Conservation (phyloP, 2,113 vertebrate genomes). For the Todiramphus chloris region DNA sequence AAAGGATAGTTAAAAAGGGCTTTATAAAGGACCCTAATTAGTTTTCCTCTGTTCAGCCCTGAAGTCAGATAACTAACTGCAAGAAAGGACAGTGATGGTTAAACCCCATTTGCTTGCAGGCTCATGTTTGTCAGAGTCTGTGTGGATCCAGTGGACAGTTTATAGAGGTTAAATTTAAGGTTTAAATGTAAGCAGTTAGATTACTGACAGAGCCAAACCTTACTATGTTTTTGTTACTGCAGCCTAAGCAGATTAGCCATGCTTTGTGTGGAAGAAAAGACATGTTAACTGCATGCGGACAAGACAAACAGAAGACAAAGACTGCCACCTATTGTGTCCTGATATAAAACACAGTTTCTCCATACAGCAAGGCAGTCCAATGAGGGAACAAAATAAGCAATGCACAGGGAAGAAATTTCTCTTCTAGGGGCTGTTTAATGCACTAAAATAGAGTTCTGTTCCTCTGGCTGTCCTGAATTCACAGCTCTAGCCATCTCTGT, state of each 20-base stretch:
- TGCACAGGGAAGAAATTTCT: not conserved
- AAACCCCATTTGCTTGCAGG: not conserved
- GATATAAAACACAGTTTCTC: not conserved
- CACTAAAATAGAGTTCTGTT: not conserved
- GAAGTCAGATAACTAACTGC: not conserved
- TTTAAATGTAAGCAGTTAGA: not conserved
- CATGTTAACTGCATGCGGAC: not conserved
- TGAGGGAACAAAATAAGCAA: not conserved
- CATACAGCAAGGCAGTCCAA: not conserved
- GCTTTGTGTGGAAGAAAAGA: not conserved
- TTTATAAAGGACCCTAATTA: fast-evolving
- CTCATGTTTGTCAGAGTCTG: not conserved
- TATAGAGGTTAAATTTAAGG: not conserved
- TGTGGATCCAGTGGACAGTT: not conserved
- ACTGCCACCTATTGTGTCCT: conserved; percentile 32
- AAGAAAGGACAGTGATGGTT: not conserved
- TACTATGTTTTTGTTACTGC: not conserved
- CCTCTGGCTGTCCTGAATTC: not conserved
- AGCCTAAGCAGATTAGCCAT: not conserved
- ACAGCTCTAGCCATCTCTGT: not conserved
- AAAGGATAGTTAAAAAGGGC: not conserved
- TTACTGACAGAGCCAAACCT: not conserved
- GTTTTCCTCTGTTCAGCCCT: not conserved
- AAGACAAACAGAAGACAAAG: not conserved
- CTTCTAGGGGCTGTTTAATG: not conserved